Base-by-base conservation (phyloP, 1,140 invertebrate species). In the Drosophila ercepeae region DNA sequence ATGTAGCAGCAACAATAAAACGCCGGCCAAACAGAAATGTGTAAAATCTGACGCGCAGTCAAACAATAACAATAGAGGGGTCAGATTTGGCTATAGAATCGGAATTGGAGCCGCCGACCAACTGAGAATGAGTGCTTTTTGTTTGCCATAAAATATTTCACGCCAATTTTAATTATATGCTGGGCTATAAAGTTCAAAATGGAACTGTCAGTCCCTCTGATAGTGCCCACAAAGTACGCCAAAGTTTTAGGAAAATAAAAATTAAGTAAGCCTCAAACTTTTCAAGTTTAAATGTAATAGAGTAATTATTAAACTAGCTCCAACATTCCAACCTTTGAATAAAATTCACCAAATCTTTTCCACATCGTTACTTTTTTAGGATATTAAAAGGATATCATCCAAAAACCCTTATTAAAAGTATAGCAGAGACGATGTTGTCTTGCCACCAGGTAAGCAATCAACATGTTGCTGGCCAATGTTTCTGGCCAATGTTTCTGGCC, bases 131-230 rank as follows among this genome's bases (percentile, higher is more conserved):
- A 55, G 59, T 36, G 18, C 27, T 73, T 65, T 64, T 57, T 74
- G 59, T 74, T 74, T 74, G 59, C 70, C 61, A 78, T 83, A 53
- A 88, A 84, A 84, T 76, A 76, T 86, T 81, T 86, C 61, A 79
- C 63, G 81, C 76, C 81, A 86, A 86, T 84, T 86, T 73, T 55
- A 65, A 75, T 69, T 52, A 42, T 21, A 16, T 6, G 2, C 16
- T 29, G 36, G 42, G 27, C 41, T 21, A 32, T 34, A 44, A 34
- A 63, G 27, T n/a, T n/a, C 25, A 18, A 34, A 39, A 25, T 61
- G 23, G 8, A 75, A 79, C 70, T 58, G 59, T 75, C 71, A 70
- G 53, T 79, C 59, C 71, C 36, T 46, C 36, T 32, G 42, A 11
- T 29, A 34, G 23, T 29, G 51, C 21, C n/a, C 32, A 18, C 6